phyloP scores from a whole-genome alignment of 37 sponge, comb jelly and placozoan genomes.

The Diacarnus erythraeanus region DNA sequence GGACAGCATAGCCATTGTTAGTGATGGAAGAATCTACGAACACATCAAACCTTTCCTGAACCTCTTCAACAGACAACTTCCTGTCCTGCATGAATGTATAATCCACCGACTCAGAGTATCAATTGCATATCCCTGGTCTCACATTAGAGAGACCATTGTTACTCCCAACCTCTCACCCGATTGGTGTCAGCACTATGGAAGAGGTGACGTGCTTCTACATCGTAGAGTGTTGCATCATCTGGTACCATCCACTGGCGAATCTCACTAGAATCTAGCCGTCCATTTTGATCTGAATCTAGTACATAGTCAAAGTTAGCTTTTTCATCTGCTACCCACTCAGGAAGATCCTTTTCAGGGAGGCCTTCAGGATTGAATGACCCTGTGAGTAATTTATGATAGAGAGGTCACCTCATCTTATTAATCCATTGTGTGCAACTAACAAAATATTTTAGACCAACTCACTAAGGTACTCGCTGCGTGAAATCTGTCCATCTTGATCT shows the following conservation, averaged over 20 bases:
- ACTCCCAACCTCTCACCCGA: background rate
- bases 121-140: background rate
- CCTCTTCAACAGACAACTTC: conserved; percentile 11
- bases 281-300: conserved; percentile 8
- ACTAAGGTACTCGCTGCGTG: conserved; percentile 12
- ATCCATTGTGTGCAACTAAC: too few species aligned
- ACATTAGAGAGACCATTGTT: background rate
- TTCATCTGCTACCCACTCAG: conserved; percentile 12
- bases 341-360: background rate
- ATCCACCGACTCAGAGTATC: background rate
- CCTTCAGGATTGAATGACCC: background rate
- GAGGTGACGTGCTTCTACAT: conserved; percentile 12
- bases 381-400: too few species aligned
- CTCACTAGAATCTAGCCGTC: background rate
- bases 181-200: conserved; percentile 6
- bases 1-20: conserved; percentile 4
- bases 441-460: background rate
- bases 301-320: background rate
- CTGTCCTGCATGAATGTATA: conserved; percentile 12
- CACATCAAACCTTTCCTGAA: conserved; percentile 1
- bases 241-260: conserved; percentile 19
- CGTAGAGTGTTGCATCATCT: background rate
- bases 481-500: conserved; percentile 2
- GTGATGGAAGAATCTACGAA: conserved; percentile 11
- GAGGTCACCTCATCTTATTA: too few species aligned